Conservation (phyloP, 2,113 vertebrate genomes). For the Sinocyclocheilus anophthalmus region DNA sequence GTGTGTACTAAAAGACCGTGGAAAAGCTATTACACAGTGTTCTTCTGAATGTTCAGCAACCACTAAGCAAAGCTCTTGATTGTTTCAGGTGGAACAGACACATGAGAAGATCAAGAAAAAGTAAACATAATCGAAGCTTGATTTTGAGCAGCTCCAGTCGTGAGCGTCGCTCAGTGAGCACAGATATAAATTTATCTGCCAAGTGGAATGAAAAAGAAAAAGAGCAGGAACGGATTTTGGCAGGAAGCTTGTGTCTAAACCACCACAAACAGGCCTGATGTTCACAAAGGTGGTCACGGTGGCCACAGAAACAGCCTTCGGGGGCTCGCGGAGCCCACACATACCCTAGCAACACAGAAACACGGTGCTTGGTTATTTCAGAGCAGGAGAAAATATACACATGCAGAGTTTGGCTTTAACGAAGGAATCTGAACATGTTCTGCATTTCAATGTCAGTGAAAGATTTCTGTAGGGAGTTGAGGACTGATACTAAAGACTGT, state of each 20-base stretch:
- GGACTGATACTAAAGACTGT: neutral
- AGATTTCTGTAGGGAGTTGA: neutral
- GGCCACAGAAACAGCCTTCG: slow-evolving; percentile 56
- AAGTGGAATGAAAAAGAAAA: slow-evolving; percentile 1
- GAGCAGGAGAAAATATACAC: slow-evolving; percentile 66
- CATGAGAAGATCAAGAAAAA: slow-evolving; percentile 23
- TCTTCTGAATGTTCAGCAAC: slow-evolving; percentile 10
- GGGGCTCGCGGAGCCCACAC: slow-evolving; percentile 25
- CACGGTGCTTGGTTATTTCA: slow-evolving; percentile 57
- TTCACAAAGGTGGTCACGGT: slow-evolving; percentile 62
- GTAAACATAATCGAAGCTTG: slow-evolving; percentile 16
- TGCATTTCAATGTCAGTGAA: neutral
- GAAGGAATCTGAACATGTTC: neutral
- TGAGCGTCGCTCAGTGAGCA: slow-evolving; percentile 1
- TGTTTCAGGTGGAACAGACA: slow-evolving; percentile 34
- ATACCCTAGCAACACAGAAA: slow-evolving; percentile 63
- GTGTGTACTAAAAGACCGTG: neutral
- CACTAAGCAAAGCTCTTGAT: slow-evolving; percentile 23
- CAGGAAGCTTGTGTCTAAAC: slow-evolving; percentile 47
- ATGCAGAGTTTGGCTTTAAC: slow-evolving; percentile 46
- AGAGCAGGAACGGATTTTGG: slow-evolving; percentile 41
- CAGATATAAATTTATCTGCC: slow-evolving; percentile 1
- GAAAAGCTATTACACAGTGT: slow-evolving; percentile 28
- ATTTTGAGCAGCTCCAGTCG: slow-evolving; percentile 12
- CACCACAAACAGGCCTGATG: slow-evolving; percentile 68